Evolutionary conservation across 1,140 invertebrate species (phyloP), one percentile per base, ranked within the genome.

Genomic region (Aphelenchoides fujianensis): DNA sequence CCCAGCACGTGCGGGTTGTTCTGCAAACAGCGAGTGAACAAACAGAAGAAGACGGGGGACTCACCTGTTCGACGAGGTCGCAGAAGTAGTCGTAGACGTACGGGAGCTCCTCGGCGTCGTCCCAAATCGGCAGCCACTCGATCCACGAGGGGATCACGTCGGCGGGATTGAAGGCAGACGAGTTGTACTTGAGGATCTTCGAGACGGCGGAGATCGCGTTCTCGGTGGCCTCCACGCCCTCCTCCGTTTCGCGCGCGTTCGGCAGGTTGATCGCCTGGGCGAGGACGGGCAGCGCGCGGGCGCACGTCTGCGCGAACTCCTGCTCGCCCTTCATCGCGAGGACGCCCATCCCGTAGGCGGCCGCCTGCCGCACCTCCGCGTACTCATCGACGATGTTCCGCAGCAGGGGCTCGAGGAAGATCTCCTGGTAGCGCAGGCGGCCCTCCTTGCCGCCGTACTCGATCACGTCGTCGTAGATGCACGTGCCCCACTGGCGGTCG

Each of bases 171-270:
- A 97, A 89, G 59, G 89, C 89, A 32, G 89, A 89, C 71, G 89
- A 89, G 84, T 95, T 96, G 84, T 92, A 95, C 88, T 96, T 95
- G 66, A 98, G 89, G 76, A 99, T 97, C 89, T 98, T 98, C 2
- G 94, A 92, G 41, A 98, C 91, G 0, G 96, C 95, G 34, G 94
- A 92, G 74, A 99, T 97, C 1, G 94, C 94, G 85, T 99, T 99
- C 87, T 99, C 96, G 28, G 95, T 97, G n/a, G 63, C 63, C 23
- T 34, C 63, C 1, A 66, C 16, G 12, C 63, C 63, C 31, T 66
- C 71, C 82, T 94, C 92, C 0, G 89, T 86, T 27, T 89, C 88
- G 79, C 92, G 89, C 5, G 63, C 23, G 41, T 72, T 69, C 9
- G 55, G 27, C 27, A 41, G 57, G 3, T 77, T 61, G 28, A 79